Percentiles rank a stretch among this genome's conserved stretches.
Conservation (phyloP, 2,113 vertebrate species). For the Dryoscopus gambensis region DNA sequence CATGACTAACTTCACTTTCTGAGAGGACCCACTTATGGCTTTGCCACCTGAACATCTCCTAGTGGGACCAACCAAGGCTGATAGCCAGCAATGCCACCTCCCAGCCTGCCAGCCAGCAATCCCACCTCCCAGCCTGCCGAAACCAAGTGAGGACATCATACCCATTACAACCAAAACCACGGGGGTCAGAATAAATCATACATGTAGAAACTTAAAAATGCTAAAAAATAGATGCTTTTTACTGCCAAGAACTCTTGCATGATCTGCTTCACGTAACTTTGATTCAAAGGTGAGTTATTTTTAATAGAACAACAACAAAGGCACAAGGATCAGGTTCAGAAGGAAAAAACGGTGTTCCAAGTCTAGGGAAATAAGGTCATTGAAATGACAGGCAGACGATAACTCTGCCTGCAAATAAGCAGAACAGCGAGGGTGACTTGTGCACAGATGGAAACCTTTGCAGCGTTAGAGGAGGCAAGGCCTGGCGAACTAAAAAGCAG, state of each 20-base stretch:
- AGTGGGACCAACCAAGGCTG: background rate
- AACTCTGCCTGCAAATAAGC: background rate
- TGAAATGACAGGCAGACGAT: background rate
- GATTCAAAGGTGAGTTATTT: background rate
- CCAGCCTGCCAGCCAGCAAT: background rate
- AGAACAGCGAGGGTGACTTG: background rate
- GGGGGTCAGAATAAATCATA: background rate
- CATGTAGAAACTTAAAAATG: background rate
- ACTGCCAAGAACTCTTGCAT: background rate
- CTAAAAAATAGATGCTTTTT: background rate
- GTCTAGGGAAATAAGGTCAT: background rate
- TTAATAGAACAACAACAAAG: background rate
- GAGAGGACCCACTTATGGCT: background rate
- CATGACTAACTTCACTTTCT: background rate
- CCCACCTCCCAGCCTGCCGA: background rate
- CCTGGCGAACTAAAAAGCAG: background rate
- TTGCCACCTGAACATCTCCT: background rate
- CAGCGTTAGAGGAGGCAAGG: background rate
- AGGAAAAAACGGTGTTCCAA: background rate
- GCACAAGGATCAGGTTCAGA: background rate
- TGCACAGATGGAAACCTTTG: conserved; percentile 45
- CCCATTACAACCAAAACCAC: background rate
- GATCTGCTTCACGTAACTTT: background rate
- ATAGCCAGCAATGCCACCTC: background rate
- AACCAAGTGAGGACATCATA: background rate